A percentile compares a stretch with the other conserved stretches of the same genome.
These are phyloP conservation scores for Sebastes paucispinis DNA, from an alignment of 2,797 vertebrate genomes.

Conservation along the genomic window DNA sequence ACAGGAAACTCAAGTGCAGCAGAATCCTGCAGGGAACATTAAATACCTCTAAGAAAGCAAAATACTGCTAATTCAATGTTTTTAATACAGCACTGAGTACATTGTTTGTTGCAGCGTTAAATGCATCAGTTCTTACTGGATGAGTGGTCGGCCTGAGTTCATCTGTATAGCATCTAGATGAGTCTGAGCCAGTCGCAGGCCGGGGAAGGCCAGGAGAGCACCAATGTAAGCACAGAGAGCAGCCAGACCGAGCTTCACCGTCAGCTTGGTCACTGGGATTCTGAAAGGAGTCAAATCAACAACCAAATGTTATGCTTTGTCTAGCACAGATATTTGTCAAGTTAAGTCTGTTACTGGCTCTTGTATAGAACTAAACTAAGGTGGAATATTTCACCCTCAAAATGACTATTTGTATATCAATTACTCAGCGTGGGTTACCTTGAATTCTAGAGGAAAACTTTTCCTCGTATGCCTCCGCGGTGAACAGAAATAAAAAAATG, in stretches of 20 bases:
- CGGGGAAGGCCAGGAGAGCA: conserved; percentile 91
- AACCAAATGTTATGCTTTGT: neutral
- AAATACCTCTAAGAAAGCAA: neutral
- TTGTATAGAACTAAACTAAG: no score
- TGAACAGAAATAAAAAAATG: no score
- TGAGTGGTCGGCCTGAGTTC: conserved; percentile 83
- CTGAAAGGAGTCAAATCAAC: conserved; percentile 68
- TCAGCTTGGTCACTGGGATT: conserved; percentile 87
- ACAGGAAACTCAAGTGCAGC: conserved; percentile 90
- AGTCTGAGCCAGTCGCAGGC: conserved; percentile 94
- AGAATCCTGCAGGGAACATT: conserved; percentile 80
- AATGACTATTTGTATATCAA: no score
- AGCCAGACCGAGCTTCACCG: conserved; percentile 87
- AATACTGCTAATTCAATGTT: neutral
- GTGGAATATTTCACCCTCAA: no score
- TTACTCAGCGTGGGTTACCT: no score
- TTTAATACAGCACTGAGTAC: no score
- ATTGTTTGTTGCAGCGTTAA: neutral
- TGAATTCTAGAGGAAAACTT: no score
- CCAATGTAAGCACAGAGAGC: conserved; percentile 90
- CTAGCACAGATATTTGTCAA: neutral
- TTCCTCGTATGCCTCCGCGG: no score
- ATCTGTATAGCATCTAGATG: conserved; percentile 90
- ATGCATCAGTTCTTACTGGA: conserved; percentile 82
- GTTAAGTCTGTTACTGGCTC: neutral